Percentiles rank a stretch among this genome's conserved stretches.
Evolutionary conservation across 2,113 vertebrate species (phyloP).

Genomic region (Pygoscelis adeliae): DNA sequence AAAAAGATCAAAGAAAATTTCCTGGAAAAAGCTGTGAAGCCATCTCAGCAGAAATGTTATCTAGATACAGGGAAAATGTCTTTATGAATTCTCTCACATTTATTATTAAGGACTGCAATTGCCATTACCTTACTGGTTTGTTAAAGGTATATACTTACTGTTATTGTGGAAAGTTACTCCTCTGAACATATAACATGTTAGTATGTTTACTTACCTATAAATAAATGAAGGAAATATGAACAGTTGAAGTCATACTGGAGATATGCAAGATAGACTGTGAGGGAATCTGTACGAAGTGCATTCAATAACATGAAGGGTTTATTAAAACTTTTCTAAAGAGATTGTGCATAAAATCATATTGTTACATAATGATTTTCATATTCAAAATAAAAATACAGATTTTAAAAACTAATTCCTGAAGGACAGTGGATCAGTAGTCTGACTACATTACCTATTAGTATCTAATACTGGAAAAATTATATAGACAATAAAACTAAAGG

Average conservation of each 20-base stretch:
- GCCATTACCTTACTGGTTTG: background rate
- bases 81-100: conserved; percentile 1
- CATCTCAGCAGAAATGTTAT: background rate
- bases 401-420: background rate
- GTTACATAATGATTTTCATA: background rate
- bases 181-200: background rate
- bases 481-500: background rate
- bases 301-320: background rate
- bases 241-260: background rate
- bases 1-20: conserved; percentile 1
- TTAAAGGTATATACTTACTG: background rate
- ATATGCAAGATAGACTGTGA: background rate
- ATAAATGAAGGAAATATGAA: background rate
- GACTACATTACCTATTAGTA: background rate
- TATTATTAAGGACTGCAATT: background rate
- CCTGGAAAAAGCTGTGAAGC: background rate
- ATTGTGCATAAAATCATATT: background rate
- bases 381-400: background rate
- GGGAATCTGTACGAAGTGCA: background rate
- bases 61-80: background rate
- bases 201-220: background rate
- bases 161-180: background rate
- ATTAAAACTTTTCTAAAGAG: background rate
- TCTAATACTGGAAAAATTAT: background rate
- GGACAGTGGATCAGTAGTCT: background rate